Evolutionary conservation across 2,888 invertebrate species (phyloP).

Genomic region (Leucophenga maculata): DNA sequence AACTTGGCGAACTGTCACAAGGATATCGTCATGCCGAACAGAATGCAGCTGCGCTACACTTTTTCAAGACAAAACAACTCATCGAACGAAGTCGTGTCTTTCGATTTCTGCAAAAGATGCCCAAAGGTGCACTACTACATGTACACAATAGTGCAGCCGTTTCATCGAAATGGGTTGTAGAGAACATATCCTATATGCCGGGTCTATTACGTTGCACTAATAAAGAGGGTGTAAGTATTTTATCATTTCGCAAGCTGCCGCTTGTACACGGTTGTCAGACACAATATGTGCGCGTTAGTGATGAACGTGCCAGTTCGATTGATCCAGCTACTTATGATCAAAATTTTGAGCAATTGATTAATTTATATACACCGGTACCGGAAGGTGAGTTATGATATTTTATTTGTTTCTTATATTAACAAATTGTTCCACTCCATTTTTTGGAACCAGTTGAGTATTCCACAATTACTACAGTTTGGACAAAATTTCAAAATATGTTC

Average conservation of each 20-base stretch:
- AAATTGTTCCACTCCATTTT: neutral
- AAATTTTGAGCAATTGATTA: constrained; percentile 75
- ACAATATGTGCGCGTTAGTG: constrained; percentile 56
- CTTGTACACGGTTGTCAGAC: constrained; percentile 55
- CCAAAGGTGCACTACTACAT: constrained; percentile 76
- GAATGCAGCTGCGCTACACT: constrained; percentile 74
- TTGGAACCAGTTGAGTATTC: constrained; percentile 62
- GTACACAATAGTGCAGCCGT: constrained; percentile 74
- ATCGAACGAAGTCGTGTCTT: constrained; percentile 76
- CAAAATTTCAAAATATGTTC: constrained; percentile 74
- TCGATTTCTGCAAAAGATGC: constrained; percentile 75
- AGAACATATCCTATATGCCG: constrained; percentile 73
- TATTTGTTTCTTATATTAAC: neutral
- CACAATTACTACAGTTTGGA: constrained; percentile 72
- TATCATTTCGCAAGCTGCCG: constrained; percentile 54
- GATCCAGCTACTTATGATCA: constrained; percentile 74
- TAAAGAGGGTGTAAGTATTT: constrained; percentile 42
- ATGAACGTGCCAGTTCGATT: constrained; percentile 69
- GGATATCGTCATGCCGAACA: constrained; percentile 62
- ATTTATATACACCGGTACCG: constrained; percentile 75
- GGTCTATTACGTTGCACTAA: constrained; percentile 64
- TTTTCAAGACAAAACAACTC: constrained; percentile 73
- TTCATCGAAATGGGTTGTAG: constrained; percentile 73
- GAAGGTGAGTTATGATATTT: constrained; percentile 60
- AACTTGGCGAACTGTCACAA: constrained; percentile 58